Base-by-base conservation (phyloP, 2,888 invertebrate genomes). In the Latrodectus hesperus region DNA sequence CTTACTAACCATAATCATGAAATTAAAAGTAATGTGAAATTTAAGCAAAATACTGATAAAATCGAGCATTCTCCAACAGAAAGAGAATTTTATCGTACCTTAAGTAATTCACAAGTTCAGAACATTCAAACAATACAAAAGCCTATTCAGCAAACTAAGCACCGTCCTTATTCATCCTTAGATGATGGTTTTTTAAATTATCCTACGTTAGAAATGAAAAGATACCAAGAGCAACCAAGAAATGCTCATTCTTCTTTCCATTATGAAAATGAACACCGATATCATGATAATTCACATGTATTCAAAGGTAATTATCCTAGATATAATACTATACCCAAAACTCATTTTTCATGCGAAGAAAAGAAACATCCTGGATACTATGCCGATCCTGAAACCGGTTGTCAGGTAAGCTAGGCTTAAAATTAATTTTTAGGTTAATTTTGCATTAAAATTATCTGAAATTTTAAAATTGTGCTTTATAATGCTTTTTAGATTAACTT, bases 301-400 rank as follows among this genome's bases (percentile, higher is more conserved):
- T 8, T 9, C 6, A n/a, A 38, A 11, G 22, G 22, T 17, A 74
- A 65, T 38, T 81, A 52, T 55, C 86, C 86, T 2, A 53, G 49
- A n/a, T 86, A 72, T 38, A 70, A 65, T 53, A 51, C 81, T 4
- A 81, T 86, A 72, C 86, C 86, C 2, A 81, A 81, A 72, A 86
- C 86, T 0, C 75, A 76, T 51, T 86, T 86, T 38, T 17, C 75
- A 11, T 86, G 86, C 67, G 64, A 65, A 64, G 76, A 26, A 55
- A 64, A 51, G 22, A 52, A 49, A 53, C 22, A 22, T 26, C 51
- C 77, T 17, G 86, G 86, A 14, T 86, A 86, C 49, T 76, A 81
- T 55, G 86, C 86, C 9, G 86, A 86, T 76, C 75, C 81, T 1
- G 86, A 86, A 76, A 72, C 86, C 17, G 86, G 80, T 38, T 86